These are phyloP conservation scores for Drosophila yooni DNA, from an alignment of 2,888 invertebrate genomes.

Conservation along the genomic window DNA sequence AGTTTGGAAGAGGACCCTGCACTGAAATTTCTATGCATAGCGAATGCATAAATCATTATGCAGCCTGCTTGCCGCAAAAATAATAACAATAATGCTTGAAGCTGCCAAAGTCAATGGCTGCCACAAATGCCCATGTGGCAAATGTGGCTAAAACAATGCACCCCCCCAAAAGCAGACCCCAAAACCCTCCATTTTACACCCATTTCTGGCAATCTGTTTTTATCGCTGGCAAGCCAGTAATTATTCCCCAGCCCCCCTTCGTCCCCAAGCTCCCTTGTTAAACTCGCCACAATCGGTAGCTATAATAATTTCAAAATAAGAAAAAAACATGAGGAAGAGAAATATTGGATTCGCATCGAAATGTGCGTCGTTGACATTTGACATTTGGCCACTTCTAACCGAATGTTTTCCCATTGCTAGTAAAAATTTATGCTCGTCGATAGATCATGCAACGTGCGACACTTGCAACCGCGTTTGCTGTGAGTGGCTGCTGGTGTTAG, in stretches of 20 bases:
- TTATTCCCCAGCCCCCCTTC: background rate
- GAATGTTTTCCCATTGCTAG: conserved; percentile 37
- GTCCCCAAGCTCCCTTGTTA: background rate
- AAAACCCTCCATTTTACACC: conserved; percentile 42
- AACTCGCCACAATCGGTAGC: conserved; percentile 45
- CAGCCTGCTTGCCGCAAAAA: conserved; percentile 61
- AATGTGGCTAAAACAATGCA: conserved; percentile 18
- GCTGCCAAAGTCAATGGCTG: conserved; percentile 63
- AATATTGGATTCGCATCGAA: conserved; percentile 60
- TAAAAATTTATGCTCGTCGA: conserved; percentile 69
- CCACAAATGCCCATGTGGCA: conserved; percentile 73
- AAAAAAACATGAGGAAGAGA: conserved; percentile 33
- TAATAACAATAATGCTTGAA: conserved; percentile 78
- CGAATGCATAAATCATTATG: conserved; percentile 77
- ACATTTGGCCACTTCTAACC: conserved; percentile 35
- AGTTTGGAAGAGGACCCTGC: conserved; percentile 28
- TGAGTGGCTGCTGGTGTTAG: conserved; percentile 19
- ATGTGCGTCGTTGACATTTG: conserved; percentile 49
- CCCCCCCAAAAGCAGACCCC: background rate
- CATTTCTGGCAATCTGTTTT: conserved; percentile 77
- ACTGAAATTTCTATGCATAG: conserved; percentile 73
- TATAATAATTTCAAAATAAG: conserved; percentile 60
- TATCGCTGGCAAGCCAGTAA: conserved; percentile 47
- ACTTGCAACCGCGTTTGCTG: conserved; percentile 40
- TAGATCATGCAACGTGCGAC: conserved; percentile 69